Evolutionary conservation across 2,797 vertebrate species (phyloP), one percentile per base, ranked within the genome.

Genomic region (Craterocephalus amniculus): DNA sequence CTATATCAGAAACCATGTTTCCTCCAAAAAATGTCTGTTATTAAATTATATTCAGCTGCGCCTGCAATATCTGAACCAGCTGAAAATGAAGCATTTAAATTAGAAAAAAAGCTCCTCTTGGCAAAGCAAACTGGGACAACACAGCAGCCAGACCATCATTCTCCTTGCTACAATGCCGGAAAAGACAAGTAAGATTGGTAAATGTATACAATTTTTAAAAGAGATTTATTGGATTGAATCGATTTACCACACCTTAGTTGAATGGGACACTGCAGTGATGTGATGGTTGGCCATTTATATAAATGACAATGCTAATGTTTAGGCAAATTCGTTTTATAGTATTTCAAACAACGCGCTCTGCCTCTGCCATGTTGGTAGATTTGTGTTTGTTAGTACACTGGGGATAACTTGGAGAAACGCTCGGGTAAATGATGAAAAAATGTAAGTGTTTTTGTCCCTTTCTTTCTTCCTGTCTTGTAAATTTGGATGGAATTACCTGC

Each of bases 401-500:
- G 67, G 48, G 58, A 54, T 57, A 2, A 1, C 18, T 58, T 16
- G 27, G 29, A 29, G 31, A 31, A 31, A 4, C 16, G 8, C 16
- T 55, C 18, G 24, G 49, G 29, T 51, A 31, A 54, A 60, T 14
- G 48, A 7, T n/a, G 3, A 38, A 24, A 6, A 13, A 16, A 48
- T 2, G 2, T 48, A 27, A 0, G 20, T 49, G n/a, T 49, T 49
- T 48, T 48, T 48, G 11, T 55, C 2, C 8, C 24, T 63, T 24
- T 51, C 63, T 51, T 63, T 43, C 31, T 58, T 27, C 59, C 40
- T 57, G 49, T 49, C 35, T 49, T 38, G 18, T 38, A 38, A 71
- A 52, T 16, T 20, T 9, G 14, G 24, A 16, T 74, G 63, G 59
- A 74, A 77, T 66, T 63, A 35, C 27, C 27, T 54, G 57, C 61